A percentile compares a stretch with the other conserved stretches of the same genome.
These are phyloP conservation scores for Chromis chromis DNA, from an alignment of 2,797 vertebrate species.

Conservation along the genomic window DNA sequence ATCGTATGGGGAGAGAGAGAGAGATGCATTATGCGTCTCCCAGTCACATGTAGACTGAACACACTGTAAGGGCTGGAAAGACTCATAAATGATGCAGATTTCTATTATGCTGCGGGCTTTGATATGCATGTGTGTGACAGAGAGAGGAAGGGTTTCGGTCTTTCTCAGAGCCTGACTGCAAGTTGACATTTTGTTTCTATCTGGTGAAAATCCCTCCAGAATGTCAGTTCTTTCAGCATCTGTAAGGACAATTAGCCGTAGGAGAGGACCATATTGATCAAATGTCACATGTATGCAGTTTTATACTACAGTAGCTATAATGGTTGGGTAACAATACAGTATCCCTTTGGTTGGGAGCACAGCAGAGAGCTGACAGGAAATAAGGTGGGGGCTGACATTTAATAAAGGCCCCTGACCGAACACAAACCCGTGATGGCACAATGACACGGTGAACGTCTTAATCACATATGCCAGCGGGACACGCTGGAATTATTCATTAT, in stretches of 20 bases:
- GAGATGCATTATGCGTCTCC: slow-evolving; percentile 50
- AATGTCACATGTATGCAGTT: neutral
- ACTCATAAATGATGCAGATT: slow-evolving; percentile 69
- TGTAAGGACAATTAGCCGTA: neutral
- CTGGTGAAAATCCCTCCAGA: slow-evolving; percentile 13
- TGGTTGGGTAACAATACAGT: neutral
- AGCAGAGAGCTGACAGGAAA: slow-evolving; percentile 8
- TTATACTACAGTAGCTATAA: neutral
- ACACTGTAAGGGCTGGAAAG: slow-evolving; percentile 16
- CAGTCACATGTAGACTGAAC: slow-evolving; percentile 55
- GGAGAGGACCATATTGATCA: neutral
- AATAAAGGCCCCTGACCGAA: neutral
- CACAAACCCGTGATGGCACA: neutral
- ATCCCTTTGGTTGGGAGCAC: neutral
- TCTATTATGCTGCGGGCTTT: slow-evolving; percentile 57
- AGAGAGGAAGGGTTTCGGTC: neutral
- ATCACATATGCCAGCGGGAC: no score
- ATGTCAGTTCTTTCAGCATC: slow-evolving; percentile 8
- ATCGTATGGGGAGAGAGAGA: slow-evolving; percentile 49
- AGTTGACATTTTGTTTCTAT: slow-evolving; percentile 13
- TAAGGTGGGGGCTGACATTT: slow-evolving; percentile 6
- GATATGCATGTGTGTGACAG: slow-evolving; percentile 47
- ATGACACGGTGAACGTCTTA: neutral
- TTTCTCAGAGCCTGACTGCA: slow-evolving; percentile 11
- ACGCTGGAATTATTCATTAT: no score